Evolutionary conservation across 2,113 vertebrate species (phyloP).

Genomic region (Plecturocebus donacophilus): DNA sequence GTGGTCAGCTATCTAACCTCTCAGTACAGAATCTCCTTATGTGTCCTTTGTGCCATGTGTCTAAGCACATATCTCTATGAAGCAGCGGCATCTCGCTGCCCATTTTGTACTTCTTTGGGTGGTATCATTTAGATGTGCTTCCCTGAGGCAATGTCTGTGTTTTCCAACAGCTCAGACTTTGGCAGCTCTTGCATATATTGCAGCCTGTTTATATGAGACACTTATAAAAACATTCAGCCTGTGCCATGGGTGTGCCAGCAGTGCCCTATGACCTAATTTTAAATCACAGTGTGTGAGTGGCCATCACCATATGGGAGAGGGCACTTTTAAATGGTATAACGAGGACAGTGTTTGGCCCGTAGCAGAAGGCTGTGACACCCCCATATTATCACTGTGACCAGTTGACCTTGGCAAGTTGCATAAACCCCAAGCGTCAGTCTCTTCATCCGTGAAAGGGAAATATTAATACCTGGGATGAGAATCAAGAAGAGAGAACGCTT

Average conservation of each 20-base stretch:
- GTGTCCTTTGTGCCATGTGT: rapidly evolving
- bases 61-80: rapidly evolving
- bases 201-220: not conserved
- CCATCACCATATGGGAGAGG: rapidly evolving
- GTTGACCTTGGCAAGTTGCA: not conserved
- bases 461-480: not conserved
- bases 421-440: not conserved
- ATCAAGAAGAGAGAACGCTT: not conserved
- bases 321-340: not conserved
- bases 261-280: not conserved
- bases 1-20: not conserved
- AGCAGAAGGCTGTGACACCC: not conserved
- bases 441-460: not conserved
- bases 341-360: not conserved
- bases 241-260: not conserved
- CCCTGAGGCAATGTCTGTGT: not conserved
- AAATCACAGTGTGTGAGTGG: not conserved
- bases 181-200: too few species aligned
- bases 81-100: not conserved
- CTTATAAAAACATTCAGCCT: not conserved
- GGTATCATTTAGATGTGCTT: not conserved
- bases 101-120: not conserved
- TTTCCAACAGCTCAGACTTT: not conserved
- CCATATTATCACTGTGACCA: not conserved
- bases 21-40: not conserved